These are phyloP conservation scores for Peribatodes rhomboidaria DNA, from an alignment of 2,888 invertebrate genomes.

Conservation along the genomic window DNA sequence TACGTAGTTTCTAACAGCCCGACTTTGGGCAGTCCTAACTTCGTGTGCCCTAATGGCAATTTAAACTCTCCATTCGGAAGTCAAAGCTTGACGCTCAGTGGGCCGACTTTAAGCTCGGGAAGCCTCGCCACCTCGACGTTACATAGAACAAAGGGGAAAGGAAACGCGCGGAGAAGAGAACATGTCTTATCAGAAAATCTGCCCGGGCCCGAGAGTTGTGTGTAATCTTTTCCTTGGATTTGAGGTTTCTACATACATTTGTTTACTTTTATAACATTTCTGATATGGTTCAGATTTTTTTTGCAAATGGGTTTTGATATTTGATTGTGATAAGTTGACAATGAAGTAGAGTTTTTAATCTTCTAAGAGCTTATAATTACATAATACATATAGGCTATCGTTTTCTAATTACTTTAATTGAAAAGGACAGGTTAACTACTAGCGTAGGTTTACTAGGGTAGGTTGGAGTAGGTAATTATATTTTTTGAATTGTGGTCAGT, in stretches of 20 bases:
- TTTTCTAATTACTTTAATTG: conserved; percentile 39
- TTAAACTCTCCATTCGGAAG: conserved; percentile 77
- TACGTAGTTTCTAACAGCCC: conserved; percentile 78
- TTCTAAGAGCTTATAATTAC: conserved; percentile 8
- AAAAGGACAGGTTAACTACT: conserved; percentile 54
- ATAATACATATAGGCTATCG: background rate
- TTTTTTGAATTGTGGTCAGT: conserved; percentile 45
- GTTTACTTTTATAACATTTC: conserved; percentile 5
- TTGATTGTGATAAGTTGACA: conserved; percentile 4
- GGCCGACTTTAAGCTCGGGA: conserved; percentile 79
- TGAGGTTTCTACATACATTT: conserved; percentile 37
- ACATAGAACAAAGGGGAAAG: conserved; percentile 84
- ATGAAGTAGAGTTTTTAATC: conserved; percentile 6
- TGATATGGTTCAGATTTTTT: background rate
- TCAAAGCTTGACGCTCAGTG: conserved; percentile 72
- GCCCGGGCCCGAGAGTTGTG: conserved; percentile 96
- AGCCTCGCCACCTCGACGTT: conserved; percentile 80
- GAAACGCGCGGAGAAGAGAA: conserved; percentile 87
- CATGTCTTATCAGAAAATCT: conserved; percentile 94
- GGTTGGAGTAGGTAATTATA: conserved; percentile 35
- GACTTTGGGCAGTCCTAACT: conserved; percentile 82
- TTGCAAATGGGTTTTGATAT: background rate
- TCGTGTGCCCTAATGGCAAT: conserved; percentile 82
- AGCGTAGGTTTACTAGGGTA: conserved; percentile 47
- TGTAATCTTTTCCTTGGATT: conserved; percentile 76